Evolutionary conservation across 2,797 vertebrate genomes (phyloP).

Genomic region (Myoxocephalus aenaeus): DNA sequence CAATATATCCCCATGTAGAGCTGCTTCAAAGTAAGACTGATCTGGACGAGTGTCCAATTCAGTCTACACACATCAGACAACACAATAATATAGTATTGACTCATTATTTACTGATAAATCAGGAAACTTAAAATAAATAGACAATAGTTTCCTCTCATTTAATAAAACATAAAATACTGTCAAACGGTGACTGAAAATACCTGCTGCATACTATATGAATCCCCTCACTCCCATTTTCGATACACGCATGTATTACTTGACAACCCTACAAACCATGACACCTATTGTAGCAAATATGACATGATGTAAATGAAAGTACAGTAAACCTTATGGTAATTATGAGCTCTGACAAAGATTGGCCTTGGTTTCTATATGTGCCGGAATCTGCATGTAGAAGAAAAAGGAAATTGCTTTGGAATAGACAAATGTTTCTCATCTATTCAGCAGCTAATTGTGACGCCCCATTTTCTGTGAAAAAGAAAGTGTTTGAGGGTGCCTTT

Average conservation of each 20-base stretch:
- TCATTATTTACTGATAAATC: background rate
- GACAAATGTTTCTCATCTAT: conserved; percentile 10
- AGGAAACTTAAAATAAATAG: background rate
- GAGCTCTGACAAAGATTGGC: conserved; percentile 3
- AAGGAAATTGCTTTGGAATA: background rate
- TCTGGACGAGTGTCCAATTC: background rate
- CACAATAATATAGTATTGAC: background rate
- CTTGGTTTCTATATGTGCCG: background rate
- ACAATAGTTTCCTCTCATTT: background rate
- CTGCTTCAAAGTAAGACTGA: background rate
- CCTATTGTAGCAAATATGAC: background rate
- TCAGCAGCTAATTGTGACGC: conserved; percentile 1
- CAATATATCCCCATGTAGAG: background rate
- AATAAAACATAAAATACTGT: background rate
- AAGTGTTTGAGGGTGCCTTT: background rate
- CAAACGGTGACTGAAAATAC: background rate
- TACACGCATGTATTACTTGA: background rate
- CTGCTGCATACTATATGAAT: background rate
- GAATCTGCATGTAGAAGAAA: background rate
- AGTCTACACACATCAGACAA: background rate
- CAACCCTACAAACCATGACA: background rate
- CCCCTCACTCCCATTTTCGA: background rate
- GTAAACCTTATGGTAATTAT: conserved; percentile 1
- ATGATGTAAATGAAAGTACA: background rate
- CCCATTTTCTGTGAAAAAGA: background rate